Conservation (phyloP, 2,797 vertebrate genomes). For the Hozukius guyotensis region DNA sequence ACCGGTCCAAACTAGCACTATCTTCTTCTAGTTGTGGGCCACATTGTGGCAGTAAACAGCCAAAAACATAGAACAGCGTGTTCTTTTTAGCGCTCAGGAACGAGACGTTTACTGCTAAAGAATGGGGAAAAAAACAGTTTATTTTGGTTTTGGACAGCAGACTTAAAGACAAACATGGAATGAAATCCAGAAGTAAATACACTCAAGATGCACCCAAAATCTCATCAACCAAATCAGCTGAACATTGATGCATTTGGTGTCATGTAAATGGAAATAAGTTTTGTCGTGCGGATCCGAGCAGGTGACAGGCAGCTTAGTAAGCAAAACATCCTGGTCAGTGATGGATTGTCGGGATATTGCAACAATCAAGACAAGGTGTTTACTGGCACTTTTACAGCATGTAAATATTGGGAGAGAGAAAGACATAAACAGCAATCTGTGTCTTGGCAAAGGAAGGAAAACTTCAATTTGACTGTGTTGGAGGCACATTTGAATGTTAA, state of each 20-base stretch:
- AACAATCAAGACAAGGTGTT: conserved; percentile 36
- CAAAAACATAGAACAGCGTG: conserved; percentile 12
- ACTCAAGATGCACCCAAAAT: not conserved
- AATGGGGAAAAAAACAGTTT: conserved; percentile 2
- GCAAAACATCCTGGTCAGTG: conserved; percentile 10
- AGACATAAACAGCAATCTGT: conserved; percentile 29
- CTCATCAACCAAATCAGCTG: conserved; percentile 14
- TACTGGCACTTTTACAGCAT: conserved; percentile 23
- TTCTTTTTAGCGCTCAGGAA: conserved; percentile 17
- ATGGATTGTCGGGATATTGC: conserved; percentile 16
- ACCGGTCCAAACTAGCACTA: not conserved
- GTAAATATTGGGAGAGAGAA: conserved; percentile 35
- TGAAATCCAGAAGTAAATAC: conserved; percentile 31
- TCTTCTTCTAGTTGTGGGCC: conserved; percentile 1
- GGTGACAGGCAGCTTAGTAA: conserved; percentile 19
- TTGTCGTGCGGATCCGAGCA: conserved; percentile 15
- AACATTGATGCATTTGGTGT: conserved; percentile 6
- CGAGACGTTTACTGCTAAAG: conserved; percentile 4
- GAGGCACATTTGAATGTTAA: conserved; percentile 39
- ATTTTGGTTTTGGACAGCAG: conserved; percentile 28
- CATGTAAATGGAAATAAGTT: conserved; percentile 27
- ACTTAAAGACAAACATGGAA: conserved; percentile 31
- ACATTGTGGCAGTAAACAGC: conserved; percentile 9
- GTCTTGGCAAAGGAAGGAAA: conserved; percentile 29
- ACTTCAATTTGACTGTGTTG: conserved; percentile 16